A percentile compares a stretch with the other conserved stretches of the same genome.
phyloP scores from a whole-genome alignment of 2,888 invertebrate species.

The Tetheella fluctuosa region DNA sequence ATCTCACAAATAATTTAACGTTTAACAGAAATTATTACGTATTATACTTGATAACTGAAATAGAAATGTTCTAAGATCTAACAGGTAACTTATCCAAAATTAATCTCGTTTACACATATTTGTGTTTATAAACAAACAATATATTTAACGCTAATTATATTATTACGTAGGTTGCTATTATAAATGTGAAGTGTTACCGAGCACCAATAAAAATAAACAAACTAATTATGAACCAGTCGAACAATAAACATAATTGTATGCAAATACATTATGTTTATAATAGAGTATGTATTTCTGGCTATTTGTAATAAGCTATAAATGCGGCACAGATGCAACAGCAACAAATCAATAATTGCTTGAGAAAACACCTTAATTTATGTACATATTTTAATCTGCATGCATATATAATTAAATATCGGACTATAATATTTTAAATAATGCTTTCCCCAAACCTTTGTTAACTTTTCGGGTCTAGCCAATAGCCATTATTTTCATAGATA shows the following conservation, averaged over 20 bases:
- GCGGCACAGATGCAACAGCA: neutral
- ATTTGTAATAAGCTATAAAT: constrained; percentile 12
- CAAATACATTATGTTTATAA: constrained; percentile 10
- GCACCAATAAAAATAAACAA: constrained; percentile 13
- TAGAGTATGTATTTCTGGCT: constrained; percentile 3
- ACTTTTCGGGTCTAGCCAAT: neutral
- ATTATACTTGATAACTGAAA: neutral
- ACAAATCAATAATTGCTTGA: neutral
- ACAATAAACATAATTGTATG: constrained; percentile 12
- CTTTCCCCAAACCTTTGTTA: no score
- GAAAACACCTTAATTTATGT: neutral
- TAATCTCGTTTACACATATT: constrained; percentile 9
- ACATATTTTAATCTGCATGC: no score
- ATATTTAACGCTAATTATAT: constrained; percentile 11
- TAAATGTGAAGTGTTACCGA: constrained; percentile 14
- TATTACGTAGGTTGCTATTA: constrained; percentile 7
- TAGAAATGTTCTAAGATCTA: neutral
- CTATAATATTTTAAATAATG: no score
- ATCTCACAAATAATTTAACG: no score
- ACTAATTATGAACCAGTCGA: constrained; percentile 10
- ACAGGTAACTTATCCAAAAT: constrained; percentile 7
- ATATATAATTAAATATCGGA: neutral
- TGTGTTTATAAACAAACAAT: constrained; percentile 8
- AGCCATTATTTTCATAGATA: neutral
- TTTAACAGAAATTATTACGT: no score